Percentiles rank a stretch among this genome's conserved stretches.
phyloP scores from a whole-genome alignment of 2,888 invertebrate genomes.

The Laothoe populi region DNA sequence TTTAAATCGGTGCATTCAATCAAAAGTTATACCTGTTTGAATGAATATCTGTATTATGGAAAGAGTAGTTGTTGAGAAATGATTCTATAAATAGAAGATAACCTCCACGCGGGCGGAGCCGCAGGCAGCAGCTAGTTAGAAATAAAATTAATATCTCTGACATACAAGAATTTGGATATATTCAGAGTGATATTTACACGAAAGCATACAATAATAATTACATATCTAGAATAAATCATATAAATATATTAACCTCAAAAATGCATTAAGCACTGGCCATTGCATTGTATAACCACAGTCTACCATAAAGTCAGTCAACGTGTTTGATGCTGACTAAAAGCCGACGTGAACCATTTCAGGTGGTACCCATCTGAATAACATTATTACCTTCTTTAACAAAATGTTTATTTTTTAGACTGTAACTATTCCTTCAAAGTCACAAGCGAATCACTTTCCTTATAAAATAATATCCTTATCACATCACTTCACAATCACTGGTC shows the following conservation, averaged over 20 bases:
- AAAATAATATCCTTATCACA: not conserved
- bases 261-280: conserved; percentile 14
- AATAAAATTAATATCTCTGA: not conserved
- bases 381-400: not conserved
- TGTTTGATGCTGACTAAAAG: no score
- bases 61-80: no score
- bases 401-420: not conserved
- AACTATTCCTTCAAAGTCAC: not conserved
- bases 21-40: no score
- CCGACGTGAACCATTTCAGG: no score
- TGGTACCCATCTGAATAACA: no score
- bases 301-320: no score
- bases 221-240: not conserved
- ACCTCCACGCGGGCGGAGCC: no score
- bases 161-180: not conserved
- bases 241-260: conserved; percentile 9
- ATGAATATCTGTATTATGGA: no score
- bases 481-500: conserved; percentile 26
- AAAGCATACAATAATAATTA: not conserved
- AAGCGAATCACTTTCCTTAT: not conserved
- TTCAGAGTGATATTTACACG: conserved; percentile 11
- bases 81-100: no score
- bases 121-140: no score
- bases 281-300: conserved; percentile 5
- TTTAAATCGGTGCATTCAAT: no score